Conservation (phyloP, 2,797 vertebrate species). For the Hyperoplus immaculatus region DNA sequence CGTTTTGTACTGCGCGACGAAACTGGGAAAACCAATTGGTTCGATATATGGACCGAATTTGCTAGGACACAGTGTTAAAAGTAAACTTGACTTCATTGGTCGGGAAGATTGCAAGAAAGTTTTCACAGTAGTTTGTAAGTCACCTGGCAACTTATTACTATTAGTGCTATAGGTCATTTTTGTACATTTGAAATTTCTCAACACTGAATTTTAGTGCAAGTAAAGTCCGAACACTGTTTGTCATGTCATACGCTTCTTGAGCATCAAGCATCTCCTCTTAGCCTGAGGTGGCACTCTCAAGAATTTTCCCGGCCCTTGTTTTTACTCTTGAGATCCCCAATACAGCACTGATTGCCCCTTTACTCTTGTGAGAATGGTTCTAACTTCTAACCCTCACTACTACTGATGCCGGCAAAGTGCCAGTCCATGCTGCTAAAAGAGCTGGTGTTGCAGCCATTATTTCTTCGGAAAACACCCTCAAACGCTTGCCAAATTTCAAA, state of each 20-base stretch:
- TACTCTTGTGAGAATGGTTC: background rate
- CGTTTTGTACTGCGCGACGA: background rate
- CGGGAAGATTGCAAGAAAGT: background rate
- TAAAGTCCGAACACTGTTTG: background rate
- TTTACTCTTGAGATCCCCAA: background rate
- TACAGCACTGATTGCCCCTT: background rate
- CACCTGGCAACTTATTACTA: background rate
- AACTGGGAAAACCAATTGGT: background rate
- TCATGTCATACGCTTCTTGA: background rate
- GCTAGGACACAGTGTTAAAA: background rate
- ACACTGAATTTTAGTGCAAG: background rate
- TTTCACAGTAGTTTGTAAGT: background rate
- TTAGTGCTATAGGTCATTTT: background rate
- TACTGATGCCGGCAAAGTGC: conserved; percentile 46
- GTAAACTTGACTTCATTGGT: background rate
- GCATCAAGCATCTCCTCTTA: background rate
- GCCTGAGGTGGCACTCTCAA: background rate
- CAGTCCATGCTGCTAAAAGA: conserved; percentile 57
- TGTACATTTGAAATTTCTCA: background rate
- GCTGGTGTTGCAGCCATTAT: conserved; percentile 49
- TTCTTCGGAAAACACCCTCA: conserved; percentile 30
- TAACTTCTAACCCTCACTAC: background rate
- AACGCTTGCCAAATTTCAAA: conserved; percentile 18
- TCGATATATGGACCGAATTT: background rate
- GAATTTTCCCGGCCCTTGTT: background rate